Evolutionary conservation across 2,113 vertebrate species (phyloP), one percentile per base, ranked within the genome.

Genomic region (Thalassoma bifasciatum): DNA sequence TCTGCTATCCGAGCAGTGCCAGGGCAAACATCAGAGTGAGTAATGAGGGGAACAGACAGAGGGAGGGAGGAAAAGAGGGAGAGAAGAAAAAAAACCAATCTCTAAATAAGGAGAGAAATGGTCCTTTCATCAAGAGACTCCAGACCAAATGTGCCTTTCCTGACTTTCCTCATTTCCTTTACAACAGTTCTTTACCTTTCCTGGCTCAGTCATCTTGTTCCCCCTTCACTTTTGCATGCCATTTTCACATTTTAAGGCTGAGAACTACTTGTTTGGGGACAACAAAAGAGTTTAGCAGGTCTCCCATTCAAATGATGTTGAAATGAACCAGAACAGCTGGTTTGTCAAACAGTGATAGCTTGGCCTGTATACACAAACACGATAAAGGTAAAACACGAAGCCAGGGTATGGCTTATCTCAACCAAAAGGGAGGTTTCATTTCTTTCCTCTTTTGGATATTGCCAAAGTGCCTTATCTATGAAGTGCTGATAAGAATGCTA

Each of bases 1-100:
- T 71, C 68, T 78, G 67, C 73, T 64, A 64, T 80, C 54, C 69
- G 68, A 61, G 64, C 72, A 58, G 72, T 83, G 77, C 65, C 82
- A 75, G 83, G 71, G 69, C 77, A 89, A 91, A 89, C 65, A 86
- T 77, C 76, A 67, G 38, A 66, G 63, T 82, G 73, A 87, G 70
- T 77, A 85, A 88, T 69, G 64, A 81, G 53, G 79, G 76, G 77
- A 86, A 73, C 75, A 70, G 65, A 37, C 46, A n/a, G 53, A 10
- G 19, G 53, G 78, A 72, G 72, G 81, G 63, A 78, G 75, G 85
- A 71, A 37, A 34, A 10, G 23, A 50, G 42, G 62, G 63, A 78
- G 84, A n/a, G 80, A 78, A 8, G 44, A n/a, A 86, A 80, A 79
- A 89, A 79, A n/a, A n/a, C n/a, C 51, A 74, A 74, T 56, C 61